Base-by-base conservation (phyloP, 2,888 invertebrate genomes). In the Timandra comae region DNA sequence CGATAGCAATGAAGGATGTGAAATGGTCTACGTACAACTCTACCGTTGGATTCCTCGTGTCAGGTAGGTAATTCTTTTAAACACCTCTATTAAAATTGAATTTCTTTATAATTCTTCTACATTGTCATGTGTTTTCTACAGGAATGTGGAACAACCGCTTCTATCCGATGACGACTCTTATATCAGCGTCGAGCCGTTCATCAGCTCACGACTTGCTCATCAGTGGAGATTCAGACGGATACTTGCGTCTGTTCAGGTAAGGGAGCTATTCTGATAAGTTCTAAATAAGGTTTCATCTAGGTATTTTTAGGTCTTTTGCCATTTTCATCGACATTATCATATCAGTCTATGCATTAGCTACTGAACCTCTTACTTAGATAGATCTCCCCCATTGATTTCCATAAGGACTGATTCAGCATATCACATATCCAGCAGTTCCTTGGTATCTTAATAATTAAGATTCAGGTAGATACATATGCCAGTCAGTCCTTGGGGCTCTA, bases 101-200 rank as follows among this genome's bases (percentile, higher is more conserved):
- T 33, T 24, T 12, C 12, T 25, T 16, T 2, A 30, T 7, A 3
- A 28, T 11, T 22, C 8, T 16, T 24, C 25, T n/a, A 33, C 37
- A n/a, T n/a, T n/a, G n/a, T n/a, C n/a, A n/a, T n/a, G n/a, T n/a
- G n/a, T n/a, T n/a, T n/a, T n/a, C 64, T 77, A 27, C 54, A 92
- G 93, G 93, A 30, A 92, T 95, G 79, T 96, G 96, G 96, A 95
- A 94, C 63, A 96, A 96, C 67, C 89, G 95, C 12, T 95, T 93
- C 73, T 95, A 95, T 59, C 93, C 94, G 19, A 91, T 92, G 88
- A 92, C 92, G 13, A 92, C 94, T n/a, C 87, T 95, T 27, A 89
- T 95, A 44, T 90, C 94, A 24, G 92, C 95, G 1, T 92, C 93
- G 6, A 93, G 93, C 75, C 89, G 95, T 42, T 92, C 95, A 7